phyloP scores from a whole-genome alignment of 2,797 vertebrate genomes.

The Aplochiton taeniatus region DNA sequence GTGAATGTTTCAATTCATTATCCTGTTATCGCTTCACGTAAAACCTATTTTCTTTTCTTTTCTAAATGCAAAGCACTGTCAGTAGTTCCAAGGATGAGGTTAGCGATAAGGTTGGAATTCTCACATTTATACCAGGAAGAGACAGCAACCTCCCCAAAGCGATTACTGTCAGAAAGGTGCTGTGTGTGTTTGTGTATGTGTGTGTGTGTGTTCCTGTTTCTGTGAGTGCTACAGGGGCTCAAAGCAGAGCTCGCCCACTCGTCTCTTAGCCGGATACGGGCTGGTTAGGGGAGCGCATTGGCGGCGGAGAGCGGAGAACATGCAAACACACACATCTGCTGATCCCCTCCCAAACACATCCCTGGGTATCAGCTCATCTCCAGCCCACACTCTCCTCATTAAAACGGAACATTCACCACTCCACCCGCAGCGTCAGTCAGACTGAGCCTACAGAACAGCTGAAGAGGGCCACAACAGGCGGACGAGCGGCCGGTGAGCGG shows the following conservation, averaged over 20 bases:
- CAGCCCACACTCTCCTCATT: conserved; percentile 1
- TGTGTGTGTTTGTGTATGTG: not conserved
- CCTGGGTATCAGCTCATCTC: conserved; percentile 2
- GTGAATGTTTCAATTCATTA: conserved; percentile 22
- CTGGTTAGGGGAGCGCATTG: conserved; percentile 20
- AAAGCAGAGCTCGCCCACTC: conserved; percentile 41
- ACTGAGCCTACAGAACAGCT: conserved; percentile 28
- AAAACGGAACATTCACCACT: conserved; percentile 11
- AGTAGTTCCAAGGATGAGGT: conserved; percentile 4
- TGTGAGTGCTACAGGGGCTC: not conserved
- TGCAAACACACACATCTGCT: conserved; percentile 1
- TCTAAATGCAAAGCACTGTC: conserved; percentile 9
- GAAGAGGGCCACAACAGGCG: conserved; percentile 32
- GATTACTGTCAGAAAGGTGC: conserved; percentile 4
- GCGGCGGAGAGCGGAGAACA: conserved; percentile 12
- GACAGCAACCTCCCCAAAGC: conserved; percentile 12
- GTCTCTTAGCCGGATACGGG: conserved; percentile 32
- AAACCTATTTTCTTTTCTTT: conserved; percentile 14
- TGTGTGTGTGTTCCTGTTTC: not conserved
- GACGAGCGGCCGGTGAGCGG: not conserved
- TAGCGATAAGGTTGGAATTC: conserved; percentile 12
- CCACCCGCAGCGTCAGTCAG: conserved; percentile 17
- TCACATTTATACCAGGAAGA: conserved; percentile 14
- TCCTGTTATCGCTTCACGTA: conserved; percentile 3
- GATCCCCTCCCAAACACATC: conserved; percentile 1